Evolutionary conservation across 2,888 invertebrate species (phyloP).

Genomic region (Sussaba pulchella): DNA sequence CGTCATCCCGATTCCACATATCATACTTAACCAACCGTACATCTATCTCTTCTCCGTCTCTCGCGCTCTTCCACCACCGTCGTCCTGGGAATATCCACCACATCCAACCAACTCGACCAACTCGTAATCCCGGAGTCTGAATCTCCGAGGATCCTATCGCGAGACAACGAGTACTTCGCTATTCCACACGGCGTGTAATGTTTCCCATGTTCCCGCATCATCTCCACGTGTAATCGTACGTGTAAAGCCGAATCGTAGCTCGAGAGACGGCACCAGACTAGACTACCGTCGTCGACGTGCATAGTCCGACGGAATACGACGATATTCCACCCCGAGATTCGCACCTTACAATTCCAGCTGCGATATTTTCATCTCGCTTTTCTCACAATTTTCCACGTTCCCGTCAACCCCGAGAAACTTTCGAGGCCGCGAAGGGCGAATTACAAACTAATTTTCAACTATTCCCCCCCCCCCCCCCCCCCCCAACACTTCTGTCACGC

Average conservation of each 20-base stretch:
- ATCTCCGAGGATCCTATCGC: constrained; percentile 37
- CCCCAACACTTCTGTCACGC: constrained; percentile 12
- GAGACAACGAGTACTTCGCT: constrained; percentile 44
- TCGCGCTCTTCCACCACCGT: not conserved
- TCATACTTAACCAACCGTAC: constrained; percentile 48
- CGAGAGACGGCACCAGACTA: constrained; percentile 23
- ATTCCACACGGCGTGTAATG: constrained; percentile 43
- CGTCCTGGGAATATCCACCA: constrained; percentile 37
- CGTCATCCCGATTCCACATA: constrained; percentile 60
- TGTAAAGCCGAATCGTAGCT: not conserved
- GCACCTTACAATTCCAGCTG: constrained; percentile 28
- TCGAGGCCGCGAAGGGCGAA: constrained; percentile 49
- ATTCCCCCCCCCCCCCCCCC: too few relatives aligned
- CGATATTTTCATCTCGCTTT: constrained; percentile 25
- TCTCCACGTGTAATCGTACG: constrained; percentile 15
- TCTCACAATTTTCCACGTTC: constrained; percentile 35
- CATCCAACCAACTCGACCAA: constrained; percentile 55
- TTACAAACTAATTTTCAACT: constrained; percentile 70
- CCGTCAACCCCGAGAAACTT: constrained; percentile 50
- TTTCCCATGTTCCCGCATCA: constrained; percentile 36
- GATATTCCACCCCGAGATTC: constrained; percentile 44
- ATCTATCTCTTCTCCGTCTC: constrained; percentile 1
- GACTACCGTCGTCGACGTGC: constrained; percentile 37
- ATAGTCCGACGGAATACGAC: constrained; percentile 35
- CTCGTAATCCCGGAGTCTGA: constrained; percentile 50